Base-by-base conservation (phyloP, 2,888 invertebrate species). In the Cistogaster globosa region DNA sequence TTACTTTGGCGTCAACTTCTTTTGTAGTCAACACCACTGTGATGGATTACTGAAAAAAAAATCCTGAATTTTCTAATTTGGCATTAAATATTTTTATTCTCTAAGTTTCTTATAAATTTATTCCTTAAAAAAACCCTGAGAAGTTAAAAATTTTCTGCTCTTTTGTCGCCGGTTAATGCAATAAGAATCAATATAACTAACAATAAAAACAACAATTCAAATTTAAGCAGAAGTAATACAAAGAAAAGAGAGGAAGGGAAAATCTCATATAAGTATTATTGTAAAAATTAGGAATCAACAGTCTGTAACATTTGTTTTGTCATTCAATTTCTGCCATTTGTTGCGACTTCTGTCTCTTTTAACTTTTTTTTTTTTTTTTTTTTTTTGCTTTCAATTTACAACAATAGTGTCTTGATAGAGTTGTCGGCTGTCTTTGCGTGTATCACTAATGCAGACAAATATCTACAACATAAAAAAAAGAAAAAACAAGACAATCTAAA, bases 241-340 rank as follows among this genome's bases (percentile, higher is more conserved):
- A 57, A 53, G 36, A 76, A 42, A 42, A 6, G 12, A 42, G 12
- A 42, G 12, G 2, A 42, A 42, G 8, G 8, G 42, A 42, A 48
- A 51, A 63, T 68, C 26, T 65, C 57, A 68, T 42, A 79, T 68
- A 76, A 80, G 72, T 84, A 74, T 82, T 85, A 60, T 82, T 82
- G 63, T 74, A 74, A 48, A 79, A 87, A 85, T 87, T 86, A 87
- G 87, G 85, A 87, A 87, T 87, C 87, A 87, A 86, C 87, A 87
- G 85, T 84, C 81, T 86, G 87, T 79, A 87, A 87, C 87, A 85
- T 77, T 84, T 77, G 84, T 78, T 82, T 85, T 85, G 85, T 75
- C 82, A 85, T 85, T 75, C 85, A 82, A 78, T 85, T 85, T 69
- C 22, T 58, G 65, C 42, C 82, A 83, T 77, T 83, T 83, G 65